Evolutionary conservation across 2,888 invertebrate species (phyloP), one percentile per base, ranked within the genome.

Genomic region (Eilema griseolum): DNA sequence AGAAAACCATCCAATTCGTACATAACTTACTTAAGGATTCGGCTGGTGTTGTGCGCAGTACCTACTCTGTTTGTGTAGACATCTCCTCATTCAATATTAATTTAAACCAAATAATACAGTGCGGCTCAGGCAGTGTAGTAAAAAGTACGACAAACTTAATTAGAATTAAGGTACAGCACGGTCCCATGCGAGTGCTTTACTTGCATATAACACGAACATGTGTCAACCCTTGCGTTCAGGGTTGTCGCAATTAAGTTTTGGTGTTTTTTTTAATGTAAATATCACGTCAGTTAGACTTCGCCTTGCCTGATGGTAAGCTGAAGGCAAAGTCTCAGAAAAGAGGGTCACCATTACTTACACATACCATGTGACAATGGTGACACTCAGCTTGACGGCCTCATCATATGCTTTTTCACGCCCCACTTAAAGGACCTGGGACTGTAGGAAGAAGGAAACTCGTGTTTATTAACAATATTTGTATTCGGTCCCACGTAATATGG

Each of bases 121-220:
- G 11, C 60, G 64, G 37, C 16, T 24, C 31, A 41, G 28, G 66
- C 66, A 56, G 56, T 66, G 41, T 60, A 28, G 26, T 60, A 37
- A 69, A 69, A 69, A 65, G 59, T 65, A 65, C 41, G 60, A 28
- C 65, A 41, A 65, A 68, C 59, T 61, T 71, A 71, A 68, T 71
- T 71, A 71, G 33, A 68, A 41, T 61, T 71, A 26, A 65, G 64
- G n/a, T 68, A 64, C 52, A 33, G 24, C 23, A 59, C 28, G 20
- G 23, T 71, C 67, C 61, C 67, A 24, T n/a, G 67, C 23, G 65
- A 41, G 61, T 14, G 26, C 28, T 64, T 62, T 61, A 61, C 68
- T n/a, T 71, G 68, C 60, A 68, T 61, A 52, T 66, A 65, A 56
- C 26, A 71, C 65, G 59, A 64, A 62, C 66, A 65, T 37, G 28